Conservation (phyloP, 2,113 vertebrate species). For the Coptodon rendalli region DNA sequence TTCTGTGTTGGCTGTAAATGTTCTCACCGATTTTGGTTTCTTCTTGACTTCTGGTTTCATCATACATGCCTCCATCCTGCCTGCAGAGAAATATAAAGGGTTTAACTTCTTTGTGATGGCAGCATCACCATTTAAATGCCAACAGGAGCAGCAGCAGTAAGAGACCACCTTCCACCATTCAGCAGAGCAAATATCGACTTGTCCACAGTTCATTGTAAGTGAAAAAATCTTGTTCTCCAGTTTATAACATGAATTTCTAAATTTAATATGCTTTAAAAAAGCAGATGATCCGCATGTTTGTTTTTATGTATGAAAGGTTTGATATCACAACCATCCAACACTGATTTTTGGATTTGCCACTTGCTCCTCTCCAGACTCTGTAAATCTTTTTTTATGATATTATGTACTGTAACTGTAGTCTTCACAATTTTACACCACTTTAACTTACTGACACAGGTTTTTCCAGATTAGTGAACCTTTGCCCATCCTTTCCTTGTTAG, state of each 20-base stretch:
- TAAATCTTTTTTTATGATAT: too few species aligned
- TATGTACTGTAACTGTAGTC: too few species aligned
- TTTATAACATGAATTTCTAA: background rate
- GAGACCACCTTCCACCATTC: background rate
- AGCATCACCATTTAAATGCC: background rate
- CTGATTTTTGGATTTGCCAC: too few species aligned
- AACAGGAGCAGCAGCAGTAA: background rate
- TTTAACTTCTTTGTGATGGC: background rate
- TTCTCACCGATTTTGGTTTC: slow-evolving; percentile 48
- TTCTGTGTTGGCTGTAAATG: background rate
- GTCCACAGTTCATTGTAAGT: background rate
- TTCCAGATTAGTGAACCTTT: too few species aligned
- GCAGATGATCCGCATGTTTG: too few species aligned
- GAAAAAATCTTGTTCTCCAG: background rate
- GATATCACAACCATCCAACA: too few species aligned
- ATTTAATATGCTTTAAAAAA: background rate
- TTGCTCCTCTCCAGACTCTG: too few species aligned
- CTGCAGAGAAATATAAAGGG: background rate
- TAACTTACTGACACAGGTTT: too few species aligned
- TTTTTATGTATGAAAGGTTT: too few species aligned
- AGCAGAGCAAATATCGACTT: background rate
- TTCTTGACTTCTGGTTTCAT: slow-evolving; percentile 44
- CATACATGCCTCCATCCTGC: slow-evolving; percentile 53
- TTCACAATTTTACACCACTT: too few species aligned
- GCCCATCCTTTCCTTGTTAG: too few species aligned